Conservation (phyloP, 1,140 invertebrate species). For the Caerostris darwini region DNA sequence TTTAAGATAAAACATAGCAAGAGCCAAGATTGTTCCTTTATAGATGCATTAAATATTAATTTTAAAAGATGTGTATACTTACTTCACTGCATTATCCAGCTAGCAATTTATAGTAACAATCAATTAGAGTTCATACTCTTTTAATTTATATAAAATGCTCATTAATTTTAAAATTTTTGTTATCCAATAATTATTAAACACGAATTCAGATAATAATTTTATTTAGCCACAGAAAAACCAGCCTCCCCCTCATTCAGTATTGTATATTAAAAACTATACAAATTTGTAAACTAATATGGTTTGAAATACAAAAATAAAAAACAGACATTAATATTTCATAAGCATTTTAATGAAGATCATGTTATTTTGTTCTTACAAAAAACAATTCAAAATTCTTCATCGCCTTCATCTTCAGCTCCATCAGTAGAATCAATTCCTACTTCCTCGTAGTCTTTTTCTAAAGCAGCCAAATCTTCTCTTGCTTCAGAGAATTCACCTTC, state of each 20-base stretch:
- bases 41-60: too few relatives aligned
- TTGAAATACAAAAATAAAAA: neutral
- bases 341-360: constrained; percentile 1
- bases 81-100: too few relatives aligned
- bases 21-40: too few relatives aligned
- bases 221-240: neutral
- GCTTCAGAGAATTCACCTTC: constrained; percentile 82
- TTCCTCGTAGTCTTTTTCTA: constrained; percentile 87
- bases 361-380: neutral
- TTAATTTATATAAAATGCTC: too few relatives aligned
- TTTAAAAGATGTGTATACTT: too few relatives aligned
- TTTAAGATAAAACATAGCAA: too few relatives aligned
- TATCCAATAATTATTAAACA: neutral
- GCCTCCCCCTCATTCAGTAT: too few relatives aligned
- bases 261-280: too few relatives aligned
- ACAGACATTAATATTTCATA: neutral
- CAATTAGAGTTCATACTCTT: too few relatives aligned
- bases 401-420: constrained; percentile 83
- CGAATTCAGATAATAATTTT: neutral
- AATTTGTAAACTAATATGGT: too few relatives aligned
- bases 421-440: constrained; percentile 86
- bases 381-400: constrained; percentile 81
- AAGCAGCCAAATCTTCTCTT: constrained; percentile 87
- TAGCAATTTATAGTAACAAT: too few relatives aligned
- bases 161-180: too few relatives aligned